Percentiles rank a stretch among this genome's conserved stretches.
phyloP scores from a whole-genome alignment of 2,113 vertebrate genomes.

The Oreotrochilus melanogaster region DNA sequence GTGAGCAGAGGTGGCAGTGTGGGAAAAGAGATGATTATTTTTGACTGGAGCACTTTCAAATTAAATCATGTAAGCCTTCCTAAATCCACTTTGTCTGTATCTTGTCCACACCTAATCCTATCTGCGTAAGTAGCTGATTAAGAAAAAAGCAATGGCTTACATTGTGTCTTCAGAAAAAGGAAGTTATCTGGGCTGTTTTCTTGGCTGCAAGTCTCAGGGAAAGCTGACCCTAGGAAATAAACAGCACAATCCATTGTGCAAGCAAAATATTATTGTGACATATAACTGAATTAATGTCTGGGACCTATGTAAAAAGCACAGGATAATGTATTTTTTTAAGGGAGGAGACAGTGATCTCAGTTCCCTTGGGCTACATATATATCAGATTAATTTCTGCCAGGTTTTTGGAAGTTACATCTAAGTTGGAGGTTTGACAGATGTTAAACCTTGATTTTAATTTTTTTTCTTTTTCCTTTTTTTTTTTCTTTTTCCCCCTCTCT shows the following conservation, averaged over 20 bases:
- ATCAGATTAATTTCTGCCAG: neutral
- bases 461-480: neutral
- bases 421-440: neutral
- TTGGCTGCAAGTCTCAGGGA: neutral
- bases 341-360: neutral
- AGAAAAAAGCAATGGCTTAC: neutral
- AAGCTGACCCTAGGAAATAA: neutral
- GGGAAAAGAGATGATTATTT: neutral
- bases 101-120: neutral
- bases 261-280: neutral
- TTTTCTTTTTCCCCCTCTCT: too few species aligned
- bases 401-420: neutral
- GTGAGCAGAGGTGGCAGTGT: neutral
- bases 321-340: neutral
- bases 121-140: neutral
- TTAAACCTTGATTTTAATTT: neutral
- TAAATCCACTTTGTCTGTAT: neutral
- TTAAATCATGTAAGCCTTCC: neutral
- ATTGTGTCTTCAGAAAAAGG: neutral
- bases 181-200: fast-evolving
- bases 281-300: neutral
- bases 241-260: neutral
- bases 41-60: neutral
- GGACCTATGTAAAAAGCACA: neutral
- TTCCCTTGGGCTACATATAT: neutral